Base-by-base conservation (phyloP, 2,797 vertebrate genomes). In the Pogoniulus pusillus region DNA sequence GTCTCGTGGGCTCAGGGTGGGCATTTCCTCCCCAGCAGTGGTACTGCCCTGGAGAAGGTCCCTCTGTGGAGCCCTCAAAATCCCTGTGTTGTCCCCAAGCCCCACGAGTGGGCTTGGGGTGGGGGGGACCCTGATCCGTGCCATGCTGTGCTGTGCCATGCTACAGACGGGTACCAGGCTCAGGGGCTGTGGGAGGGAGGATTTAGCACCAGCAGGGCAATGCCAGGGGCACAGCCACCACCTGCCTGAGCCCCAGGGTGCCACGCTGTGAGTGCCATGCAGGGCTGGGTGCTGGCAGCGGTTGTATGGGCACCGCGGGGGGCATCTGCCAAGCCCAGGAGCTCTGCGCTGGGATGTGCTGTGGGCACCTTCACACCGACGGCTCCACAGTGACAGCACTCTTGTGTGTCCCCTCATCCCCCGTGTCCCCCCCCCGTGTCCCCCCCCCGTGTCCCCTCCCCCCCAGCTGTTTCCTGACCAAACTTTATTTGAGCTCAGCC, bases 241-340 rank as follows among this genome's bases (percentile, higher is more conserved):
- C n/a, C n/a, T n/a, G n/a, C n/a, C n/a, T n/a, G n/a, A 26, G 57
- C 57, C 34, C 10, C 0, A 0, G 34, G 34, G 29, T 16, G 45
- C 34, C 5, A 6, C 15, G 16, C 14, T 15, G 39, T 41, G 39
- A 39, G 39, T 41, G 39, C 39, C 39, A 41, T 14, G 13, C 37
- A 37, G 9, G 9, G 37, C 37, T 37, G 37, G 37, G 37, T 37
- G 37, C 37, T 37, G 37, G 51, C 53, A 98, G 55, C 97, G 97
- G 93, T 97, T 97, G 53, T 98, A 97, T 37, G 97, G 98, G 16
- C 63, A 27, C 96, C 97, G 18, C 6, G 14, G 97, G 98, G 39
- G 97, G 98, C 87, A 97, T 98, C 10, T 92, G n/a, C 39, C 1
- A 4, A 62, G 55, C 37, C 9, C 1, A 3, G 64, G 39, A 11